Evolutionary conservation across 2,797 vertebrate genomes (phyloP), one percentile per base, ranked within the genome.

Genomic region (Huso huso): DNA sequence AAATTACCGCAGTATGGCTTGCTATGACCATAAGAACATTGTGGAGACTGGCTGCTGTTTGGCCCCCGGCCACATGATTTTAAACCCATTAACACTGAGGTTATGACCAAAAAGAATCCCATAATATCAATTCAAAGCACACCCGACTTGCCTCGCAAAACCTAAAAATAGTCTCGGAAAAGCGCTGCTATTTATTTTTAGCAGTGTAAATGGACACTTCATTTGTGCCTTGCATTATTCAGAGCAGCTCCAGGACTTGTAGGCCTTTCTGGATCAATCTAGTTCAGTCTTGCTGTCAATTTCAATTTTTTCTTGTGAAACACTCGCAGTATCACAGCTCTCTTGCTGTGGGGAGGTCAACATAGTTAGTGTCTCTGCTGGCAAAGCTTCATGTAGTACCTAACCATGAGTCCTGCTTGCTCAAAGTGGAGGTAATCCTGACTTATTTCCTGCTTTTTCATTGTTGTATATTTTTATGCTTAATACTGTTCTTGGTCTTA

Each of bases 351-450:
- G 67, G 62, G 67, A 75, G 60, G 49, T 70, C 70, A 74, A 68
- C 66, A 60, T 49, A 63, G 52, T 72, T 68, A 64, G 66, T 65
- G 65, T 71, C 59, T 70, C 58, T 66, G 2, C 9, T 58, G 51
- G 37, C 48, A 2, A 67, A 18, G 68, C 55, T 37, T 10, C 12
- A 11, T 72, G 62, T 55, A 67, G 67, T 67, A 67, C 51, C 57
- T 10, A 61, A 70, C 68, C 69, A 82, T 74, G 77, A 79, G 73
- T 68, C 70, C 49, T 66, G 62, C 52, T 58, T 65, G 68, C 61
- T 59, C 3, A 18, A 71, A 0, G 63, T 74, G 71, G 79, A 86
- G 84, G 82, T 85, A 84, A 71, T 72, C 59, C 23, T 12, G 51
- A 23, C n/a, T 51, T 67, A 57, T 62, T 71, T 65, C 23, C 23